Conservation (phyloP, 2,888 invertebrate genomes). For the Eupeodes luniger region DNA sequence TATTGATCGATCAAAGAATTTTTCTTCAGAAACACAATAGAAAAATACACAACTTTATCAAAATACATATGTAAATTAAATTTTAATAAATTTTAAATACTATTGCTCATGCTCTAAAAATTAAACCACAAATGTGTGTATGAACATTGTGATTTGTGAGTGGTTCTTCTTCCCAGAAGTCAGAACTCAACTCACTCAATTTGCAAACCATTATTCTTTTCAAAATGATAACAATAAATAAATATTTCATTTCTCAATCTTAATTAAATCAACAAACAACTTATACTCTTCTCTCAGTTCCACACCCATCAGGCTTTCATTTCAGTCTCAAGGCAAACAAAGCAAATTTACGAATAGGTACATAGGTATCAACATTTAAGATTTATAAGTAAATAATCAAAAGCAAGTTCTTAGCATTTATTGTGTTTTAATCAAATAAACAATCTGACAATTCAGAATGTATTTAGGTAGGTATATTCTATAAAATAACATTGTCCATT, state of each 20-base stretch:
- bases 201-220: not conserved
- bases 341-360: conserved; percentile 15
- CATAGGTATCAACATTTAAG: conserved; percentile 6
- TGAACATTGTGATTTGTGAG: not conserved
- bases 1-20: too few relatives aligned
- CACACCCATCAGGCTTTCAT: too few relatives aligned
- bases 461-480: too few relatives aligned
- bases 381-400: conserved; percentile 49
- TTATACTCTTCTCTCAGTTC: not conserved
- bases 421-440: conserved; percentile 49
- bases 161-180: conserved; percentile 1
- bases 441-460: conserved; percentile 17
- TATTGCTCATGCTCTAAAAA: not conserved
- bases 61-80: not conserved
- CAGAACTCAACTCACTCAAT: conserved; percentile 6
- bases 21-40: too few relatives aligned
- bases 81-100: not conserved
- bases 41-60: too few relatives aligned
- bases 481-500: too few relatives aligned
- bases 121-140: not conserved
- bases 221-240: conserved; percentile 31
- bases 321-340: conserved; percentile 1
- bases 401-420: conserved; percentile 32
- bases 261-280: conserved; percentile 45
- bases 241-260: conserved; percentile 14